Conservation (phyloP, 2,797 vertebrate genomes). For the Chelonia mydas region DNA sequence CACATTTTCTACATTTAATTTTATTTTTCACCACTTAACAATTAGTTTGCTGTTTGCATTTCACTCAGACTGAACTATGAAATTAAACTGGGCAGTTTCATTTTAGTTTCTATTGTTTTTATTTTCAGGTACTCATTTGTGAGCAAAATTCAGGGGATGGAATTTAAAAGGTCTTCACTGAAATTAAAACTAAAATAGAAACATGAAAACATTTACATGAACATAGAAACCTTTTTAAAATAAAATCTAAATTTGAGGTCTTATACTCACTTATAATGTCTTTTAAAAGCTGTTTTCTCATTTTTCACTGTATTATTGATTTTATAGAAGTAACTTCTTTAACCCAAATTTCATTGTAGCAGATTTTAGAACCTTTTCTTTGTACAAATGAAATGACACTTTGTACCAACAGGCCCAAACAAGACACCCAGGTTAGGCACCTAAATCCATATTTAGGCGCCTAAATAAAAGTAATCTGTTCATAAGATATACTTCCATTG, state of each 20-base stretch:
- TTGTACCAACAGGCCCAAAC: not conserved
- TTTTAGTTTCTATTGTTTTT: not conserved
- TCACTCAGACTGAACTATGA: not conserved
- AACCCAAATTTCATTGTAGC: not conserved
- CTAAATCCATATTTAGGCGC: not conserved
- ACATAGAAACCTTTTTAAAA: not conserved
- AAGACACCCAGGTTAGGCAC: not conserved
- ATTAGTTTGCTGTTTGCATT: not conserved
- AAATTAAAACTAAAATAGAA: not conserved
- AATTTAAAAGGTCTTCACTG: not conserved
- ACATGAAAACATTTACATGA: not conserved
- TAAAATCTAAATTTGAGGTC: not conserved
- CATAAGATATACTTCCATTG: not conserved
- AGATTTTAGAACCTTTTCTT: not conserved
- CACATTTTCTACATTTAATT: not conserved
- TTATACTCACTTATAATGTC: not conserved
- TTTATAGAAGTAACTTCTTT: not conserved
- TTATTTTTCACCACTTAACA: not conserved
- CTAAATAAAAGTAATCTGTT: not conserved
- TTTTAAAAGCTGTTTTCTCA: not conserved
- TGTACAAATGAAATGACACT: not conserved
- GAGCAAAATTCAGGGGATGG: not conserved
- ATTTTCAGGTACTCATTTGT: not conserved
- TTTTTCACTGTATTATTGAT: not conserved
- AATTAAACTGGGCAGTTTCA: not conserved